These are phyloP conservation scores for Actinopyga echinites DNA, from an alignment of 53 echinoderm and acorn worm genomes.

Conservation along the genomic window DNA sequence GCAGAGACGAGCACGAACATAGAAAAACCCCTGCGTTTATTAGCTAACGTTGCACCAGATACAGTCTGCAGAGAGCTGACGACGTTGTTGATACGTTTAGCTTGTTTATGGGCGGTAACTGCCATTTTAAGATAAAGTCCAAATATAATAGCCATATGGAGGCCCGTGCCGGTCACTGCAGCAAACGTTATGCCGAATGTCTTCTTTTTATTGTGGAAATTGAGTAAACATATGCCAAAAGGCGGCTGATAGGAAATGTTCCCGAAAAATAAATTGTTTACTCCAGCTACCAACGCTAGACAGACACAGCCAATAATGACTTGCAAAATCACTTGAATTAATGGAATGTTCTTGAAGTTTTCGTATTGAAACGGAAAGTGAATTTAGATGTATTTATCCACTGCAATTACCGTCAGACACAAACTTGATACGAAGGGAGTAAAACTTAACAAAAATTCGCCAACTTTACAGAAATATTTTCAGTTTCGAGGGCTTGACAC, in stretches of 20 bases:
- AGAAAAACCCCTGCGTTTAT: background rate
- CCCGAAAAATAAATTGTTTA: background rate
- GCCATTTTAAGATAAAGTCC: background rate
- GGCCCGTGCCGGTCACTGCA: background rate
- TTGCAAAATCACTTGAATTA: too few species aligned
- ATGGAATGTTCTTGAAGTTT: background rate
- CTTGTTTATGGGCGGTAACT: background rate
- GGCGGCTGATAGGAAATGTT: background rate
- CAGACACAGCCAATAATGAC: background rate
- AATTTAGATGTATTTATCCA: conserved; percentile 4
- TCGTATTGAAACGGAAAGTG: background rate
- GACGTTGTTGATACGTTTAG: background rate
- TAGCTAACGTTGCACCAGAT: background rate
- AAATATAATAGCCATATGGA: background rate
- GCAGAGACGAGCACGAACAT: background rate
- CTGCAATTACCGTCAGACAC: background rate
- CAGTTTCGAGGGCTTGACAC: too few species aligned
- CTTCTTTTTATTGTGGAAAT: background rate
- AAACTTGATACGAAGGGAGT: background rate
- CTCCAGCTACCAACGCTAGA: background rate
- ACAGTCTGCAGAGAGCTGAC: background rate
- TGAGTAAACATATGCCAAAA: background rate
- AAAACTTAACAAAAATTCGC: background rate
- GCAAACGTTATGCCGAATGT: background rate
- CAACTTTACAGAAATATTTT: background rate